phyloP scores from a whole-genome alignment of 2,797 vertebrate genomes.

The Myripristis jacobus region DNA sequence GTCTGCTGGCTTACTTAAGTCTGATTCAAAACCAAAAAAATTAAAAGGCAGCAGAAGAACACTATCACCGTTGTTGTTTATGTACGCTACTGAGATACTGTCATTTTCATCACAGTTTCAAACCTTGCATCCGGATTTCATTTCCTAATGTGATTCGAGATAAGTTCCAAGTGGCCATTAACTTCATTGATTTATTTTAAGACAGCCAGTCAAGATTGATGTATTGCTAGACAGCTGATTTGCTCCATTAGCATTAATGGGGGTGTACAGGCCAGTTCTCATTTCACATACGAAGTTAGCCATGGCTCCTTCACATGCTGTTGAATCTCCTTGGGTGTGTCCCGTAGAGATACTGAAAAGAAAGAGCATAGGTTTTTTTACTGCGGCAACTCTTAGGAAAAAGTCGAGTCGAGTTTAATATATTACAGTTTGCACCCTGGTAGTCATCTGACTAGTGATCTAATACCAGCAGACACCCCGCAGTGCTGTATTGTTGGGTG shows the following conservation, averaged over 20 bases:
- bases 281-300: conserved; percentile 38
- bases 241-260: conserved; percentile 31
- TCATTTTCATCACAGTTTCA: neutral
- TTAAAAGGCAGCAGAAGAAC: too few relatives aligned
- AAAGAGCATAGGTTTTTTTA: conserved; percentile 1
- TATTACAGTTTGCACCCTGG: conserved; percentile 4
- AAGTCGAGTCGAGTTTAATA: conserved; percentile 16
- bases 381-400: conserved; percentile 7
- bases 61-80: too few relatives aligned
- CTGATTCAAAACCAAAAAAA: too few relatives aligned
- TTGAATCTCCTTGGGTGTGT: conserved; percentile 14
- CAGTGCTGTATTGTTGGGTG: conserved; percentile 40
- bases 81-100: too few relatives aligned
- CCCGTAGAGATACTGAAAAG: conserved; percentile 5
- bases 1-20: too few relatives aligned
- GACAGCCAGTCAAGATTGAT: conserved; percentile 63
- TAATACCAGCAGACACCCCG: conserved; percentile 50
- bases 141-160: conserved; percentile 37
- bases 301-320: neutral
- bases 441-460: conserved; percentile 45
- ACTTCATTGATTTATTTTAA: conserved; percentile 60
- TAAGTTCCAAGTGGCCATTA: conserved; percentile 69
- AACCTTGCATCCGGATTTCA: neutral
- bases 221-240: conserved; percentile 57
- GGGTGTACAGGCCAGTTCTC: conserved; percentile 29